phyloP scores from a whole-genome alignment of 2,797 vertebrate species.

The Gallirallus australis region DNA sequence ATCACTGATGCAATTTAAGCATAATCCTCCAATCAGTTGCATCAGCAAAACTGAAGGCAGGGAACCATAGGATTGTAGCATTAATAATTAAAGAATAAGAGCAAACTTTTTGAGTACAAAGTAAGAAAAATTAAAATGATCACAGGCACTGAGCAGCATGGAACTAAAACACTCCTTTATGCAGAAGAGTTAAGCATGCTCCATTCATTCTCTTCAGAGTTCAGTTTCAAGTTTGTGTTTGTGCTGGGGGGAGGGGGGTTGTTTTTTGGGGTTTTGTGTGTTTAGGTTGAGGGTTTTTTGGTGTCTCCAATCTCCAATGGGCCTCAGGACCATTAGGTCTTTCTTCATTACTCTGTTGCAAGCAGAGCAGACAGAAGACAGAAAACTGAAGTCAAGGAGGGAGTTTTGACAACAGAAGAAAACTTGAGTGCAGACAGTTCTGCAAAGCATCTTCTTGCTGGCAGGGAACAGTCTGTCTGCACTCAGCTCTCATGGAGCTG shows the following conservation, averaged over 20 bases:
- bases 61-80: background rate
- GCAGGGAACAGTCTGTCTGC: background rate
- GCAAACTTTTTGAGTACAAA: background rate
- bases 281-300: background rate
- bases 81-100: background rate
- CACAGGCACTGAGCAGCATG: background rate
- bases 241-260: no score
- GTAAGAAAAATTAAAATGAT: background rate
- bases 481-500: fast-evolving
- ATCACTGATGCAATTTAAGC: background rate
- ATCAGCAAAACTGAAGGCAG: background rate
- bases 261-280: no score
- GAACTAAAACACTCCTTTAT: background rate
- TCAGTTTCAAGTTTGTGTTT: background rate
- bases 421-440: background rate
- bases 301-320: background rate
- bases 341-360: background rate
- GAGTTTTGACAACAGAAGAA: background rate
- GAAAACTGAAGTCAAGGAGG: background rate
- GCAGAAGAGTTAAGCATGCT: background rate
- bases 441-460: background rate
- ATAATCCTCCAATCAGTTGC: background rate
- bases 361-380: background rate
- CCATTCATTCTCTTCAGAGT: background rate
- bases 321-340: background rate